Conservation (phyloP, 2,888 invertebrate species). For the Heteromurus nitidus region DNA sequence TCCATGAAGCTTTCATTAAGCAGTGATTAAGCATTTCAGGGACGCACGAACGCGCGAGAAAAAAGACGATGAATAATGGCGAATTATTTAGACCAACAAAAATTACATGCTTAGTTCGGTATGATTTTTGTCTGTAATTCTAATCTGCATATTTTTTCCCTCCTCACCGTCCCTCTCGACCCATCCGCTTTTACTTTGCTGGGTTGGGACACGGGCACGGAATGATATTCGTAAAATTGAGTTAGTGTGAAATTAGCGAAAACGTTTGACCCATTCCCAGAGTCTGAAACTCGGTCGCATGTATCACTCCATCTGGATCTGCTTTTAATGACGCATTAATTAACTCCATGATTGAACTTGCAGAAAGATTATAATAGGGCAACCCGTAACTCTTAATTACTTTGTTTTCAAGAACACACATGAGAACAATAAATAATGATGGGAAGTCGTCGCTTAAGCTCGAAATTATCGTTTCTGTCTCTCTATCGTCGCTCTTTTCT, state of each 20-base stretch:
- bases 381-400: conserved; percentile 52
- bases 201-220: too few relatives aligned
- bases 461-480: conserved; percentile 13
- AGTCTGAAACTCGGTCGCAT: conserved; percentile 15
- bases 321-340: conserved; percentile 52
- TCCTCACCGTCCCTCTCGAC: too few relatives aligned
- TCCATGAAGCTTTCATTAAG: conserved; percentile 27
- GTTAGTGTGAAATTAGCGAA: conserved; percentile 55
- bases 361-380: conserved; percentile 20
- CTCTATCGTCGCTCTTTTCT: background rate
- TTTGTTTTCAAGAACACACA: conserved; percentile 61
- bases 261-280: background rate
- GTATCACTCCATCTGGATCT: conserved; percentile 18
- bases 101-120: background rate
- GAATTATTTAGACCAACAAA: conserved; percentile 2
- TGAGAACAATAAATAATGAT: conserved; percentile 58
- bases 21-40: conserved; percentile 35
- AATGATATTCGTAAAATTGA: too few relatives aligned
- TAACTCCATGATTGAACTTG: conserved; percentile 42
- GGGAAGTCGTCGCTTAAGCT: conserved; percentile 52
- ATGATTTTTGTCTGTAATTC: background rate
- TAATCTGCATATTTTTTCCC: conserved; percentile 26
- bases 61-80: background rate
- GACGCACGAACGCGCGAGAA: conserved; percentile 10
- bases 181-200: too few relatives aligned